Evolutionary conservation across 2,888 invertebrate genomes (phyloP), one percentile per base, ranked within the genome.

Genomic region (Rhagium mordax): DNA sequence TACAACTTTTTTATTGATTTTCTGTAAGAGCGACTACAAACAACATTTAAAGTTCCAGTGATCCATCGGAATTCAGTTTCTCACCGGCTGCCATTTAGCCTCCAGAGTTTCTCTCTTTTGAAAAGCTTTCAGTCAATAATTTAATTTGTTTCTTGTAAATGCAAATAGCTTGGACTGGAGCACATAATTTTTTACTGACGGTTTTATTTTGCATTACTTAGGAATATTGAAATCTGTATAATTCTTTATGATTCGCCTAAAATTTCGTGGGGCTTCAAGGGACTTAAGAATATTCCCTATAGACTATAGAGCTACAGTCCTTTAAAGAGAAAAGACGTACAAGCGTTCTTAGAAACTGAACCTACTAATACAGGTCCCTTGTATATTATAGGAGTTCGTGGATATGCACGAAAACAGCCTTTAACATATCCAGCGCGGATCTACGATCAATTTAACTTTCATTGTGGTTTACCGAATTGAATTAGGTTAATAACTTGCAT

Each of bases 1-100:
- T 53, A 20, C n/a, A 53, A 53, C 53, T 53, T 53, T 53, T 24
- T 24, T 53, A 53, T 53, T 6, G 53, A 53, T 53, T 20, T n/a
- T 24, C 20, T 24, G 24, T 21, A 10, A 51, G n/a, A 24, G 21
- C 13, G 20, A n/a, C 53, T n/a, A 53, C 8, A 24, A 53, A 8
- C 8, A 53, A 53, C 21, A 53, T 53, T 53, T 53, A 53, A 53
- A 53, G 1, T 13, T 53, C 21, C 13, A 41, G 10, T 41, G 41
- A 41, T 13, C 10, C 41, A 13, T n/a, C 20, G 1, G 24, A 20
- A 53, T 13, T 21, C 53, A n/a, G 13, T 53, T 21, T 5, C 13
- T 24, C 4, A 53, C 13, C 21, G n/a, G 6, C 13, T 3, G 13
- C 16, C 6, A 49, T 49, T 49, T 7, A 13, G 6, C 21, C 20